phyloP scores from a whole-genome alignment of 2,888 invertebrate genomes.

The Conomelus anceps region DNA sequence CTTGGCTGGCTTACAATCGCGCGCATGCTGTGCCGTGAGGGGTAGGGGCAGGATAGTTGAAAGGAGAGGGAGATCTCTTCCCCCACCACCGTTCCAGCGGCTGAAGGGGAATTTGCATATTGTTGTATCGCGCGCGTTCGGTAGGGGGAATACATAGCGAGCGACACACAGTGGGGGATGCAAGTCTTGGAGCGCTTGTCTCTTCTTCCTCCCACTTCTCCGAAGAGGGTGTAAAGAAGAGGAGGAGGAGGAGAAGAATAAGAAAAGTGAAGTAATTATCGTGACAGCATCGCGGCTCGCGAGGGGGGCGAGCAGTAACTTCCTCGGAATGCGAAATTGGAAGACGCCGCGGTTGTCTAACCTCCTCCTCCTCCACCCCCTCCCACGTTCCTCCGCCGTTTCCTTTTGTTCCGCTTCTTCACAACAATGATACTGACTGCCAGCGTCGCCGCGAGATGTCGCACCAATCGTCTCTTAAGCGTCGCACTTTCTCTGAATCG shows the following conservation, averaged over 20 bases:
- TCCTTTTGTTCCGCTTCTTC: neutral
- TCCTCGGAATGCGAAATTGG: conserved; percentile 11
- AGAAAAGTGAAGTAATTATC: conserved; percentile 22
- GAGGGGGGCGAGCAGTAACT: neutral
- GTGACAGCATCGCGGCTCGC: conserved; percentile 3
- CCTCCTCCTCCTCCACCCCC: neutral
- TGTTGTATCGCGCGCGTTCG: conserved; percentile 18
- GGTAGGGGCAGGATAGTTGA: conserved; percentile 7
- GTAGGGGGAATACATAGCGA: neutral
- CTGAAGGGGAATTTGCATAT: conserved; percentile 24
- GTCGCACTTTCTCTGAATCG: neutral
- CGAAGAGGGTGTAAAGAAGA: conserved; percentile 10
- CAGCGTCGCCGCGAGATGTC: neutral
- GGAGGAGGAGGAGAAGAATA: conserved; percentile 6
- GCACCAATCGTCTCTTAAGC: neutral
- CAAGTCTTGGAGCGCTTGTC: neutral
- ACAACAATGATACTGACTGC: neutral
- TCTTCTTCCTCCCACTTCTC: neutral
- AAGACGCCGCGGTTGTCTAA: conserved; percentile 8
- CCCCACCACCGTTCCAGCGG: conserved; percentile 21
- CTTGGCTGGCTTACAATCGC: neutral
- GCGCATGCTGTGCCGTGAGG: neutral
- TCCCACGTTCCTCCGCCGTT: neutral
- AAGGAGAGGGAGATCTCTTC: conserved; percentile 3
- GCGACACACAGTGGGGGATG: conserved; percentile 19